Base-by-base conservation (phyloP, 2,797 vertebrate genomes). In the Micromesistius poutassou region DNA sequence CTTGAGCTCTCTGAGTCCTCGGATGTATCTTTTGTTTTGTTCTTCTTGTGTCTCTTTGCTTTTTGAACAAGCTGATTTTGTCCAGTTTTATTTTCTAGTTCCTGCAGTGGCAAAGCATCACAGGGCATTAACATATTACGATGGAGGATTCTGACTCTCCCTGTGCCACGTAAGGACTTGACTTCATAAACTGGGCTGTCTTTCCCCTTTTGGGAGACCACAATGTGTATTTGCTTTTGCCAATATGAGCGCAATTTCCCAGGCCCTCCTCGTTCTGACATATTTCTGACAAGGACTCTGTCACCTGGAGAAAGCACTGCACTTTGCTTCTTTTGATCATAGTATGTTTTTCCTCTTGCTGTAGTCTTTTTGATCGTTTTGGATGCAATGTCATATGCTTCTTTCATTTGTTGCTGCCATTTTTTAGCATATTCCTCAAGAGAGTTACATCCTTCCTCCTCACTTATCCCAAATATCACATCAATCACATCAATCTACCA, bases 381-480 rank as follows among this genome's bases (percentile, higher is more conserved):
- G 50, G 79, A 81, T 70, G 79, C 76, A 80, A 77, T 80, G 10
- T 80, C 74, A 77, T 76, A 80, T 74, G 78, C 79, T 74, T 82
- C 77, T 36, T 76, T 82, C 78, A 81, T 81, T 76, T 81, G 71
- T 16, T 87, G 80, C 30, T 83, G 80, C 80, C 77, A 85, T 74
- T 83, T 78, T 66, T 77, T 30, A 66, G 77, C 77, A 85, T 81
- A 82, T 35, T 83, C 55, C 14, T 79, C 33, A 5, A 78, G 55
- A 30, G 77, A 78, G 1, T 73, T 74, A 68, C 0, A 72, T 74
- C 70, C 75, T 38, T 76, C 68, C 46, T 31, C 68, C 0, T 78
- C 73, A 82, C 50, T 75, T 31, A 82, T 33, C 0, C 62, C 78
- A 77, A 81, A 82, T 4, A 80, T 80, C 14, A 83, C 6, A 3